Base-by-base conservation (phyloP, 2,113 vertebrate species). In the Protobothrops mucrosquamatus region DNA sequence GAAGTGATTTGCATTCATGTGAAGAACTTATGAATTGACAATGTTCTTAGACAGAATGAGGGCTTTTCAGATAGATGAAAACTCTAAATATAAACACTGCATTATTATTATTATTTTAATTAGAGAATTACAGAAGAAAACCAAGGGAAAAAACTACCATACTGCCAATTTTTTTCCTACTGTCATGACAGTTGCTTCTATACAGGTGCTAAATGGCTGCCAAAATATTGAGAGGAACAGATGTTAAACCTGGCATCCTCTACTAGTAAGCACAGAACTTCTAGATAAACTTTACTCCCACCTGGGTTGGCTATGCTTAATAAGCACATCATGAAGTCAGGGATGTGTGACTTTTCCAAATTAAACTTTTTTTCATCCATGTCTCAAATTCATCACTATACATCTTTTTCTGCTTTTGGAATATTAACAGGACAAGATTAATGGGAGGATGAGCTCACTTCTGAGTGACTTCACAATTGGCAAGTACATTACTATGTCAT, bases 281-380 rank as follows among this genome's bases (percentile, higher is more conserved):
- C 87, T 85, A 92, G 61, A 94, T 93, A 89, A 96, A 93, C 92
- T 93, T 92, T 29, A 34, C 94, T 96, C 94, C 92, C 89, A 55
- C 20, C 92, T 95, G 43, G 24, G 18, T 26, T 95, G 90, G 92
- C 91, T 92, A 95, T 93, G 95, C 89, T 91, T 96, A 94, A 94
- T 94, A 91, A 95, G 69, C 81, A 89, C 26, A 92, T 96, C 91
- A 91, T 91, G 88, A 29, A 91, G 91, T 88, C 34, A 95, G 46
- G 93, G 89, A 94, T 93, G 94, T 59, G 93, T n/a, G 64, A 94
- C 86, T 92, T 93, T 46, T 39, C 0, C 2, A 91, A 52, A n/a
- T 64, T 14, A 12, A 90, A 90, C 91, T 95, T 95, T 0, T 0
- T 52, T 90, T 69, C 88, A 92, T 61, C 95, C 95, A 48, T 92